A percentile compares a stretch with the other conserved stretches of the same genome.
These are phyloP conservation scores for Megamerina dolium DNA, from an alignment of 2,888 invertebrate genomes.

Conservation along the genomic window DNA sequence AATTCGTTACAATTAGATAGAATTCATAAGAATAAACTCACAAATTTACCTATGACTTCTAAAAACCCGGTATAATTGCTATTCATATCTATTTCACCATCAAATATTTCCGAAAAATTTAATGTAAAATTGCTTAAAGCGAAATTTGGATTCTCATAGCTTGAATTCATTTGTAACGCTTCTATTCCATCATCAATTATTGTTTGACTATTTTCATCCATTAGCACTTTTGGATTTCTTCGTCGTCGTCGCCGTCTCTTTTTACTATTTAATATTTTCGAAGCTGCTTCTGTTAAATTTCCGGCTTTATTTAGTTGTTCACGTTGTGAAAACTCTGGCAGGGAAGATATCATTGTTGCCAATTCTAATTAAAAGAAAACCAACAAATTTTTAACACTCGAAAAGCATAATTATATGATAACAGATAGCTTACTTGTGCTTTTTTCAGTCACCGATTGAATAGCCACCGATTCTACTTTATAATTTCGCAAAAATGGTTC, in stretches of 20 bases:
- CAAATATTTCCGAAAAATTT: constrained; percentile 49
- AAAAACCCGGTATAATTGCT: constrained; percentile 82
- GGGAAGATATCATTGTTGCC: background rate
- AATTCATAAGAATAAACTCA: background rate
- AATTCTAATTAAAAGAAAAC: background rate
- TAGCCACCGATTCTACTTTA: too few relatives aligned
- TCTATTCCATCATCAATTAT: background rate
- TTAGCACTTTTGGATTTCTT: constrained; percentile 35
- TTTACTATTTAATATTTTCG: constrained; percentile 37
- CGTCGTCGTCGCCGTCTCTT: constrained; percentile 28
- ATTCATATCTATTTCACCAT: constrained; percentile 68
- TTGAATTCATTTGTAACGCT: constrained; percentile 1
- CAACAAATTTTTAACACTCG: too few relatives aligned
- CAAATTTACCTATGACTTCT: constrained; percentile 67
- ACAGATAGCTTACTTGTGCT: too few relatives aligned
- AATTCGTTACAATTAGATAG: background rate
- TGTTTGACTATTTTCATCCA: constrained; percentile 23
- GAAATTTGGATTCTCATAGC: constrained; percentile 7
- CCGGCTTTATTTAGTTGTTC: constrained; percentile 36
- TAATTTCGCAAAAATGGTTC: constrained; percentile 25
- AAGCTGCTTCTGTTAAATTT: constrained; percentile 38
- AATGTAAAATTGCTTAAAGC: constrained; percentile 7
- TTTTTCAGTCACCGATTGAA: too few relatives aligned
- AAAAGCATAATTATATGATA: too few relatives aligned
- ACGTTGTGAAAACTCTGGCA: constrained; percentile 24